Conservation (phyloP, 2,113 vertebrate genomes). For the Pterocles gutturalis region DNA sequence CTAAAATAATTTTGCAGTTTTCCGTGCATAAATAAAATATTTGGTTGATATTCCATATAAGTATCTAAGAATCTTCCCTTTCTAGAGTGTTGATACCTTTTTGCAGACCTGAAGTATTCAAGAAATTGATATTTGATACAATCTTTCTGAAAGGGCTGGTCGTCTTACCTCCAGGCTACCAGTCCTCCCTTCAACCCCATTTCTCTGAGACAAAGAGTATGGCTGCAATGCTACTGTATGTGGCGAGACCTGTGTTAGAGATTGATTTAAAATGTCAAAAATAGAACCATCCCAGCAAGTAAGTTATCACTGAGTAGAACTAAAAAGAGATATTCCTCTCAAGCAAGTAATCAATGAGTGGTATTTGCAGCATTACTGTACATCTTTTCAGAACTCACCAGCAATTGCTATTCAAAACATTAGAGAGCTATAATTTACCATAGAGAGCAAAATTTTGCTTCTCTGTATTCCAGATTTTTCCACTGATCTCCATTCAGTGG, state of each 20-base stretch:
- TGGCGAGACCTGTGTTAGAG: not conserved
- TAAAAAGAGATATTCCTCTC: not conserved
- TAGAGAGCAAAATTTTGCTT: not conserved
- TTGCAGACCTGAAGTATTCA: not conserved
- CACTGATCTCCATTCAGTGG: not conserved
- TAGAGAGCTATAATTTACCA: not conserved
- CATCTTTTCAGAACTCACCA: not conserved
- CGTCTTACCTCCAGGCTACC: not conserved
- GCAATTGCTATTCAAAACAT: not conserved
- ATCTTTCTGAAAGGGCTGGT: not conserved
- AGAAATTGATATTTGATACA: not conserved
- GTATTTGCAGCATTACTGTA: not conserved
- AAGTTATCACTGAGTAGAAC: not conserved
- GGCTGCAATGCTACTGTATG: not conserved
- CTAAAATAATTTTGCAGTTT: not conserved
- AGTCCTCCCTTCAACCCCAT: not conserved
- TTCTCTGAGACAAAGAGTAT: not conserved
- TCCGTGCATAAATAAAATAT: not conserved
- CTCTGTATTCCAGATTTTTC: not conserved
- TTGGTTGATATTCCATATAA: not conserved
- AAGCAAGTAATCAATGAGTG: not conserved
- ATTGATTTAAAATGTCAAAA: not conserved
- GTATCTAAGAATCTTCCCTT: not conserved
- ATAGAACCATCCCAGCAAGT: not conserved
- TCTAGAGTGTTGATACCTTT: not conserved